Conservation (phyloP, 2,888 invertebrate species). For the Blomia tropicalis region DNA sequence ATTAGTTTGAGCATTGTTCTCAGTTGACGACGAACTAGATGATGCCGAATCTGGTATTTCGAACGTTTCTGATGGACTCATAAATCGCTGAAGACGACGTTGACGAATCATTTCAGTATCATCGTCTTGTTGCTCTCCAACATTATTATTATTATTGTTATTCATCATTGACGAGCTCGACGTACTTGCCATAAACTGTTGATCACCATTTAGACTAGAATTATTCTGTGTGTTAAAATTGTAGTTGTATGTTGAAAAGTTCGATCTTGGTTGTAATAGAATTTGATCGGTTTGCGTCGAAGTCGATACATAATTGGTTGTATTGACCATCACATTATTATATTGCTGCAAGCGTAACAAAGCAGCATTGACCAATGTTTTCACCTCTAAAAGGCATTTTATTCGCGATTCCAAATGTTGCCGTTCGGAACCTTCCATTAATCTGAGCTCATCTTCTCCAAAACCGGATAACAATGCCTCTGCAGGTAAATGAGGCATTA, state of each 20-base stretch:
- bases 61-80: neutral
- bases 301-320: neutral
- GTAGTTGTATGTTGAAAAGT: neutral
- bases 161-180: neutral
- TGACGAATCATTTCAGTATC: constrained; percentile 15
- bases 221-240: no score
- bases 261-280: neutral
- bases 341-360: constrained; percentile 88
- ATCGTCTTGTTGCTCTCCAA: neutral
- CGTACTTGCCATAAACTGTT: neutral
- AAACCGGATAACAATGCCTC: constrained; percentile 46
- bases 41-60: neutral
- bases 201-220: neutral
- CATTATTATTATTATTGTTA: neutral
- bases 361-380: constrained; percentile 79
- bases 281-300: neutral
- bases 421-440: constrained; percentile 75
- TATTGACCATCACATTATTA: constrained; percentile 33
- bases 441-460: constrained; percentile 61
- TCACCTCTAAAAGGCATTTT: constrained; percentile 63
- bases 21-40: no score
- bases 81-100: constrained; percentile 23
- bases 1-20: constrained; percentile 1
- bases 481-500: constrained; percentile 35
- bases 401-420: constrained; percentile 77